Conservation (phyloP, 2,888 invertebrate genomes). For the Drosophila borealis region DNA sequence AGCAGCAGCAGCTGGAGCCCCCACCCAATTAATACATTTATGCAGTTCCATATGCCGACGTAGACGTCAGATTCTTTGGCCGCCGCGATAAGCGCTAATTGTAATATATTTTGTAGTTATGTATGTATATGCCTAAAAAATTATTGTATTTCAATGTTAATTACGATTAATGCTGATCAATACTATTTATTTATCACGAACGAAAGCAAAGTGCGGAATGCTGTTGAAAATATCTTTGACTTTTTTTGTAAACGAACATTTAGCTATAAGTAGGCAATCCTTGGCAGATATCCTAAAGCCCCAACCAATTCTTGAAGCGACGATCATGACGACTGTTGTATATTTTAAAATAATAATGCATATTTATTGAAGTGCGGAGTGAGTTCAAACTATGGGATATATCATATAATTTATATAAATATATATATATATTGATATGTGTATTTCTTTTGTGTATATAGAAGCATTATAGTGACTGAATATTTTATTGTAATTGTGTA, state of each 20-base stretch:
- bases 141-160: constrained; percentile 76
- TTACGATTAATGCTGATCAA: constrained; percentile 71
- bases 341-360: constrained; percentile 64
- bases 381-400: constrained; percentile 62
- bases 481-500: constrained; percentile 81
- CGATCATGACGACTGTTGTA: constrained; percentile 65
- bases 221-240: constrained; percentile 38
- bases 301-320: constrained; percentile 34
- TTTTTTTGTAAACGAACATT: constrained; percentile 50
- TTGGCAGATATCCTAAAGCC: constrained; percentile 47
- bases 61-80: constrained; percentile 37
- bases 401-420: constrained; percentile 33
- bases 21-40: constrained; percentile 13
- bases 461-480: constrained; percentile 81
- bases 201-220: constrained; percentile 16
- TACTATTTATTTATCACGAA: constrained; percentile 71
- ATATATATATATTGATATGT: constrained; percentile 29
- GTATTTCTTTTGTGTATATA: constrained; percentile 68
- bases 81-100: constrained; percentile 48
- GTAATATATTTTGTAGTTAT: constrained; percentile 78
- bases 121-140: constrained; percentile 57
- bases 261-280: constrained; percentile 75
- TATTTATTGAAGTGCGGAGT: constrained; percentile 67
- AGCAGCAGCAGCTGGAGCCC: neutral
- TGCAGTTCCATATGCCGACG: constrained; percentile 45